Evolutionary conservation across 2,113 vertebrate species (phyloP), one percentile per base, ranked within the genome.

Genomic region (Cyanoderma ruficeps): DNA sequence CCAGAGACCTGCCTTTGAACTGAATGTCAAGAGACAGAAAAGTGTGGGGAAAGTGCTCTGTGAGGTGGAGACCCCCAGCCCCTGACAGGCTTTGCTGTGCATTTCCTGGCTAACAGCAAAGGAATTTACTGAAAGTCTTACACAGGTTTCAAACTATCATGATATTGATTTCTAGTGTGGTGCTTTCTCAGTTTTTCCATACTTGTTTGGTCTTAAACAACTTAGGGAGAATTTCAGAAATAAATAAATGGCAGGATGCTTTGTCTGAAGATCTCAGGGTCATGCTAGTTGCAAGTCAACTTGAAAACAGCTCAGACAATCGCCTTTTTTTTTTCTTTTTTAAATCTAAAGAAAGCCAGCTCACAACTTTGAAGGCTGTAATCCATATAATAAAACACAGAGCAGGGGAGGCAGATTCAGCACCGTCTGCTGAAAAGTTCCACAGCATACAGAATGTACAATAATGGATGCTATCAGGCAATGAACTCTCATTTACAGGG

Each of bases 1-100:
- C 84, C 49, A 65, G 60, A 83, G 41, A 31, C 49, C 88, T 96
- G 91, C 78, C 95, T 97, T 96, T 95, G 95, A 97, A 97, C 79
- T 93, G 90, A 90, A 80, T 76, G 82, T 94, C 93, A 96, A 84
- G 95, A 97, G 81, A 80, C 42, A 74, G 74, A 81, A 61, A 92
- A 93, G 41, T 69, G 80, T 87, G 94, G 93, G 93, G 92, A 96
- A 87, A 67, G 24, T 19, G 24, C 41, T 87, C 42, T 50, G 33
- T 3, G 3, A 89, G 69, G 37, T 50, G 55, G 47, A 69, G 68
- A 68, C 19, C 28, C 57, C 13, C 75, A 63, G 19, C 19, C 33
- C 39, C 35, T 56, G 42, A 22, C 3, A 1, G 81, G 15, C 28
- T 87, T 60, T 82, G 70, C 46, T 37, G 30, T 2, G 0, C 44